Percentiles rank a stretch among this genome's conserved stretches.
phyloP scores from a whole-genome alignment of 1,140 invertebrate genomes.

The Ericerus pela region DNA sequence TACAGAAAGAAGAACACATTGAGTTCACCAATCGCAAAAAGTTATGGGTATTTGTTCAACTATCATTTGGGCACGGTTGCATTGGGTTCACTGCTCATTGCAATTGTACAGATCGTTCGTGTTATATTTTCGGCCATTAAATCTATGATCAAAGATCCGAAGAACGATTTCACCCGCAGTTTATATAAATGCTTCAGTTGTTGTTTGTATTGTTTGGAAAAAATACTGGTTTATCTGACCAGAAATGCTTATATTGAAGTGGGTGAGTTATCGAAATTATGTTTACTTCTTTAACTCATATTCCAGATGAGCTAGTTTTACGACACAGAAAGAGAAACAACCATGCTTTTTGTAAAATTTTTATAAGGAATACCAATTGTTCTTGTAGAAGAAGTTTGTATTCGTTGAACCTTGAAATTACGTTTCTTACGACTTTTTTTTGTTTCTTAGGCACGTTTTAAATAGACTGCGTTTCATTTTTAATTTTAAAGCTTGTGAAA shows the following conservation, averaged over 20 bases:
- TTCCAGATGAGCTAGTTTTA: no score
- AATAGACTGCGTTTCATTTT: no score
- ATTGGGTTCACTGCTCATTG: slow-evolving; percentile 57
- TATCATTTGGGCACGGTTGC: slow-evolving; percentile 65
- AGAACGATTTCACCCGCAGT: slow-evolving; percentile 30
- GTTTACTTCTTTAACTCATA: no score
- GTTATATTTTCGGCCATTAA: slow-evolving; percentile 33
- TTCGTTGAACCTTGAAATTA: no score
- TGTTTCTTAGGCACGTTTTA: no score
- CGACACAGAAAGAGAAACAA: no score
- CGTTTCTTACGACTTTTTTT: no score
- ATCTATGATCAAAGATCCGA: slow-evolving; percentile 31
- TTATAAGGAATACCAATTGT: no score
- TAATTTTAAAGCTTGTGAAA: no score
- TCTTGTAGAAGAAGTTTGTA: no score
- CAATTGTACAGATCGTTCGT: slow-evolving; percentile 49
- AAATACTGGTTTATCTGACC: slow-evolving; percentile 51
- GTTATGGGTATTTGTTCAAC: slow-evolving; percentile 40
- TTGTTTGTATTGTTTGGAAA: slow-evolving; percentile 57
- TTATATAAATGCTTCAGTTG: slow-evolving; percentile 50
- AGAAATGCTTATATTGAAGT: slow-evolving; percentile 68
- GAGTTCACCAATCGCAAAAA: slow-evolving; percentile 39
- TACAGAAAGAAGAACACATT: slow-evolving; percentile 47
- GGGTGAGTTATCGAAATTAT: no score
- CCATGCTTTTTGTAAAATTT: no score